Evolutionary conservation across 2,888 invertebrate species (phyloP).

Genomic region (Lasioglossum vierecki): DNA sequence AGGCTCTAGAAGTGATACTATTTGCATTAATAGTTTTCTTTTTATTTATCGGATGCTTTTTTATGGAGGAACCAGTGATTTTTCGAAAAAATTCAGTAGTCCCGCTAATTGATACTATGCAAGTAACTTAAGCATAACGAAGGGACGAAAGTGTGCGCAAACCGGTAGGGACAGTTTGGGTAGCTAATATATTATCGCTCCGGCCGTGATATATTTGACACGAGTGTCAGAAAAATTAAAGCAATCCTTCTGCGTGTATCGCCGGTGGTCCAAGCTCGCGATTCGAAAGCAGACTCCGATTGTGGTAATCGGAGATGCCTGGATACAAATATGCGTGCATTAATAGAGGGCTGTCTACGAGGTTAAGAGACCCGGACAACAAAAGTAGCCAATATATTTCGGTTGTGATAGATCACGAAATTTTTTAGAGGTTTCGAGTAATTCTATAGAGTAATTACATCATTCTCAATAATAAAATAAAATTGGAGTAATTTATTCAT

Average conservation of each 20-base stretch:
- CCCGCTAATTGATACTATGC: constrained; percentile 5
- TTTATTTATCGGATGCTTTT: background rate
- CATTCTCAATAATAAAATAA: background rate
- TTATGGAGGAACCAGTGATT: background rate
- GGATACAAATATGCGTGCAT: constrained; percentile 83
- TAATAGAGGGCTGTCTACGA: constrained; percentile 74
- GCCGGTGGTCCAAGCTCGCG: constrained; percentile 78
- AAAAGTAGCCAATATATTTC: constrained; percentile 27
- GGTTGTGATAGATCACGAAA: background rate
- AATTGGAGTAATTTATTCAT: background rate
- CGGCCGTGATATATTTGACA: constrained; percentile 80
- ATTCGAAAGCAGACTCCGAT: constrained; percentile 60
- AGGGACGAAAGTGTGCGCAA: constrained; percentile 3
- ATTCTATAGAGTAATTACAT: background rate
- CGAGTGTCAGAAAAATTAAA: constrained; percentile 82
- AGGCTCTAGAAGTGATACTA: background rate
- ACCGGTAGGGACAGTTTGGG: constrained; percentile 33
- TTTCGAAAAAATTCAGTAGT: constrained; percentile 8
- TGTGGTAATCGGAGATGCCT: constrained; percentile 81
- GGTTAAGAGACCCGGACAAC: constrained; percentile 40
- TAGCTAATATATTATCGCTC: constrained; percentile 79
- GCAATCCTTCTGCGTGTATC: constrained; percentile 79
- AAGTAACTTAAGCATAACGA: constrained; percentile 29
- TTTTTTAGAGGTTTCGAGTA: background rate
- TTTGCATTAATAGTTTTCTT: background rate